phyloP scores from a whole-genome alignment of 2,113 vertebrate genomes.

The Melozone crissalis region DNA sequence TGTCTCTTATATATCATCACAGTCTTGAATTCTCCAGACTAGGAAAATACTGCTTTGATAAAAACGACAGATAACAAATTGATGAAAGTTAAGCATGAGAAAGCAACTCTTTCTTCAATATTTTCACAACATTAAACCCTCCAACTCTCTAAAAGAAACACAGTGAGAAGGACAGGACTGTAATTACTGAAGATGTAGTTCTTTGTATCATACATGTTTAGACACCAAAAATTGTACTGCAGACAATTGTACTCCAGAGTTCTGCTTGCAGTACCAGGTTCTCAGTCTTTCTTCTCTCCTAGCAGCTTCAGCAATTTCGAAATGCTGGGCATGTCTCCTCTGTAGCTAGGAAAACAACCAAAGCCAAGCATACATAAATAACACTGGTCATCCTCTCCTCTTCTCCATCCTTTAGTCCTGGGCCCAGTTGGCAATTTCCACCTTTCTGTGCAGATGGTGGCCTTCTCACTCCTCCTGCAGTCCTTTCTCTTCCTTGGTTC shows the following conservation, averaged over 20 bases:
- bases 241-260: neutral
- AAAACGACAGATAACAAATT: constrained; percentile 16
- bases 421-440: constrained; percentile 47
- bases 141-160: neutral
- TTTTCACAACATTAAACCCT: neutral
- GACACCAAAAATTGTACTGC: neutral
- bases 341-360: constrained; percentile 27
- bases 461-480: constrained; percentile 56
- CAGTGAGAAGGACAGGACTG: neutral
- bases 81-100: constrained; percentile 8
- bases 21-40: neutral
- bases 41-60: constrained; percentile 40
- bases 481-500: constrained; percentile 53
- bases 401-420: constrained; percentile 13
- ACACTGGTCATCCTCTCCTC: neutral
- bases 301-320: constrained; percentile 34
- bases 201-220: neutral
- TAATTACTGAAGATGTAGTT: neutral
- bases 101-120: constrained; percentile 4
- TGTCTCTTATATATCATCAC: neutral
- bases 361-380: neutral
- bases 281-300: constrained; percentile 38
- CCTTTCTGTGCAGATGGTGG: constrained; percentile 69
- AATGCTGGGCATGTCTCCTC: neutral
- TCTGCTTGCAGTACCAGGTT: neutral